These are phyloP conservation scores for Heliconius nattereri DNA, from an alignment of 1,140 invertebrate genomes.

Conservation along the genomic window DNA sequence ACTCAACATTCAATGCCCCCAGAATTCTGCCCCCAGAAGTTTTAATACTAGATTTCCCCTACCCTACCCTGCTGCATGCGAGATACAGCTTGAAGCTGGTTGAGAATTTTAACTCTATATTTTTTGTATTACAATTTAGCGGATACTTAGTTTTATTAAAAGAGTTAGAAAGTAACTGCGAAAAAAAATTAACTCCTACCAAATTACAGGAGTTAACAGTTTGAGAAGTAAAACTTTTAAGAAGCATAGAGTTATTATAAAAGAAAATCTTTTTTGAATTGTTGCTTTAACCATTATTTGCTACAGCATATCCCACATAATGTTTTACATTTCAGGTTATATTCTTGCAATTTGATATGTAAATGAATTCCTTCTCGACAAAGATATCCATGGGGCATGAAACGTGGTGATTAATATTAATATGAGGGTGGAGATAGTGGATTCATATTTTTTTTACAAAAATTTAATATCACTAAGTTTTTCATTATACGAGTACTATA, in stretches of 20 bases:
- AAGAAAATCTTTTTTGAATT: not conserved
- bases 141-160: too few species aligned
- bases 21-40: too few species aligned
- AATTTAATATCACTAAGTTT: too few species aligned
- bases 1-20: too few species aligned
- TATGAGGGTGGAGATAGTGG: not conserved
- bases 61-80: too few species aligned
- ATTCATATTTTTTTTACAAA: not conserved
- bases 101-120: too few species aligned
- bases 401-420: not conserved
- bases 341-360: constrained; percentile 2
- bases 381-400: not conserved
- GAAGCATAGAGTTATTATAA: not conserved
- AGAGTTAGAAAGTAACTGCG: too few species aligned
- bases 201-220: not conserved
- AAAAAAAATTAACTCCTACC: too few species aligned
- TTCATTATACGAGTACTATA: too few species aligned
- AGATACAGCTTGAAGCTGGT: too few species aligned
- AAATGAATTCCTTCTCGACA: constrained; percentile 6
- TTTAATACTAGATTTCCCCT: too few species aligned
- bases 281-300: not conserved
- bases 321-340: constrained; percentile 9
- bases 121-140: too few species aligned
- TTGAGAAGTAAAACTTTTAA: not conserved
- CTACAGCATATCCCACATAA: not conserved